phyloP scores from a whole-genome alignment of 2,888 invertebrate genomes.

The Apotomis turbidana region DNA sequence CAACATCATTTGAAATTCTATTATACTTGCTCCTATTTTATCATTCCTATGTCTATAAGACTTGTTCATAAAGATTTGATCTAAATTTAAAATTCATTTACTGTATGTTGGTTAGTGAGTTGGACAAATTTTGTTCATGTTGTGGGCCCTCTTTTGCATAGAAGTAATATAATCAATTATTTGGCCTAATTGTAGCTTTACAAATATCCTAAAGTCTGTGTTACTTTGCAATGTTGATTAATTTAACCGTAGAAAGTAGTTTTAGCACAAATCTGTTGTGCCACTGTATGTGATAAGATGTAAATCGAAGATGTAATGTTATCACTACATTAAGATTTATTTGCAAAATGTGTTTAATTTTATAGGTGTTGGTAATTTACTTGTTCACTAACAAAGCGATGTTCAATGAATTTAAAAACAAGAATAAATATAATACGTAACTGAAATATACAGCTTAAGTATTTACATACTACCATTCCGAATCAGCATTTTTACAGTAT shows the following conservation, averaged over 20 bases:
- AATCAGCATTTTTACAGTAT: constrained; percentile 11
- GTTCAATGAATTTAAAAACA: constrained; percentile 23
- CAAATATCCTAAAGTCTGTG: constrained; percentile 43
- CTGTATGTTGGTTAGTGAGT: constrained; percentile 4
- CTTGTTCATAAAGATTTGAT: background rate
- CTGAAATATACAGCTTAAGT: constrained; percentile 2
- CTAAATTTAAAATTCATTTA: background rate
- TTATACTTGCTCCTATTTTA: constrained; percentile 12
- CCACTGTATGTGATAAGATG: constrained; percentile 32
- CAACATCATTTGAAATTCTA: background rate
- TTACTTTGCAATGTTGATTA: constrained; percentile 44
- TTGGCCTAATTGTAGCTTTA: constrained; percentile 58
- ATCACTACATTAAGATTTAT: constrained; percentile 24
- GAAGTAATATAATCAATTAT: constrained; percentile 44
- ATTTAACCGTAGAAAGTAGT: constrained; percentile 51
- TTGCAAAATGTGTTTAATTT: constrained; percentile 26
- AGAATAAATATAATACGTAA: constrained; percentile 7
- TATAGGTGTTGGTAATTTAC: constrained; percentile 28
- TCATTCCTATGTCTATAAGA: constrained; percentile 21
- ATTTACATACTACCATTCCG: constrained; percentile 20
- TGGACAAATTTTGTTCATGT: constrained; percentile 1
- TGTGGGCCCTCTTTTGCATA: constrained; percentile 31
- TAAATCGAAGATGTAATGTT: constrained; percentile 26
- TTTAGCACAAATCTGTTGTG: constrained; percentile 56
- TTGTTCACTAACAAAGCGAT: background rate